Evolutionary conservation across 1,140 invertebrate species (phyloP), one percentile per base, ranked within the genome.

Genomic region (Drosophila tristis): DNA sequence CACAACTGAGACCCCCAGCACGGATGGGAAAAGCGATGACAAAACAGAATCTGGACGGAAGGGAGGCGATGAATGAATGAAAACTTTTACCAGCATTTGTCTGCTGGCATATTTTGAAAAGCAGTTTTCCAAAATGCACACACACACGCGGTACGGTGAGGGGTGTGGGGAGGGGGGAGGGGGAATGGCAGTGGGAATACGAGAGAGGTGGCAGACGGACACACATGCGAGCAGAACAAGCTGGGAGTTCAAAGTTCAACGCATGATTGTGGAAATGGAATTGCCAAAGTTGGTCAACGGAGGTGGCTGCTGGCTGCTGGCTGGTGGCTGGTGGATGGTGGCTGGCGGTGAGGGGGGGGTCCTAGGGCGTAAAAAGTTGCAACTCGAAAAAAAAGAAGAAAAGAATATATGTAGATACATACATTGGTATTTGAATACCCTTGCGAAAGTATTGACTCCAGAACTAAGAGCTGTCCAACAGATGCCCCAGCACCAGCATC

Each of bases 181-280:
- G 26, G 26, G 26, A 29, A 6, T 7, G 26, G 35, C n/a, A n/a
- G n/a, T n/a, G n/a, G n/a, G 11, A 39, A 39, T 35, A 39, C 35
- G 35, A 13, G 35, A 3, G 11, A 20, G 20, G 20, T 20, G 20
- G 20, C 20, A 20, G 35, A 39, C 11, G 4, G 31, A 31, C 44
- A 44, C 23, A 42, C 47, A 16, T 43, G 31, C 61, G 31, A 44
- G 48, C 49, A 64, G 31, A 44, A 59, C 49, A 64, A 81, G 42
- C 81, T 57, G 54, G 70, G 76, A 86, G 82, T 86, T 86, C 78
- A 86, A 77, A 86, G 82, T 78, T 87, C 78, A 86, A 86, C 82
- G 82, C 82, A 86, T 86, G 82, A 86, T 86, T 86, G 82, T 87
- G 82, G 82, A 86, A 86, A 86, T 82, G 82, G 78, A 87, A 86